These are phyloP conservation scores for Leptothorax acervorum DNA, from an alignment of 2,888 invertebrate genomes.

Conservation along the genomic window DNA sequence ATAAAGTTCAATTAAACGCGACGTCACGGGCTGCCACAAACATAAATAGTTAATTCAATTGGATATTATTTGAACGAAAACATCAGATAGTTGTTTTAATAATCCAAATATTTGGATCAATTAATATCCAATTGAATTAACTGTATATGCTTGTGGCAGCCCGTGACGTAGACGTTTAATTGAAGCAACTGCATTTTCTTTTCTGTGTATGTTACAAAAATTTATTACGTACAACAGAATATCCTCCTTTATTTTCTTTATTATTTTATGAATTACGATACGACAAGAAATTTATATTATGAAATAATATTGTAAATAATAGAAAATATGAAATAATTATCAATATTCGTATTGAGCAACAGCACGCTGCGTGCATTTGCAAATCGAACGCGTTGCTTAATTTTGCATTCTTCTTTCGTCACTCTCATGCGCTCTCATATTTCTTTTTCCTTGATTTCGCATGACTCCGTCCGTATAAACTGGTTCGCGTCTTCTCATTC, in stretches of 20 bases:
- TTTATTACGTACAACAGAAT: not conserved
- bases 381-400: slow-evolving; percentile 2
- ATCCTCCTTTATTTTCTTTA: not conserved
- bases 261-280: not conserved
- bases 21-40: too few species aligned
- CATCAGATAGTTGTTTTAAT: too few species aligned
- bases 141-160: too few species aligned
- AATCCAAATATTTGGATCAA: too few species aligned
- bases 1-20: too few species aligned
- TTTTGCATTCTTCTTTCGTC: not conserved
- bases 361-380: not conserved
- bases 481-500: slow-evolving; percentile 23
- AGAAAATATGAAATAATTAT: not conserved
- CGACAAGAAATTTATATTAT: not conserved
- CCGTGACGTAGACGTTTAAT: too few species aligned
- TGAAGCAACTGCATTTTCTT: too few species aligned
- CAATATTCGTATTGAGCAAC: not conserved
- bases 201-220: not conserved
- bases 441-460: not conserved
- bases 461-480: not conserved
- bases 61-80: too few species aligned
- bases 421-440: slow-evolving; percentile 1
- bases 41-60: too few species aligned
- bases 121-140: too few species aligned
- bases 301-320: not conserved